Evolutionary conservation across 2,888 invertebrate species (phyloP).

Genomic region (Drosophila maculinotata): DNA sequence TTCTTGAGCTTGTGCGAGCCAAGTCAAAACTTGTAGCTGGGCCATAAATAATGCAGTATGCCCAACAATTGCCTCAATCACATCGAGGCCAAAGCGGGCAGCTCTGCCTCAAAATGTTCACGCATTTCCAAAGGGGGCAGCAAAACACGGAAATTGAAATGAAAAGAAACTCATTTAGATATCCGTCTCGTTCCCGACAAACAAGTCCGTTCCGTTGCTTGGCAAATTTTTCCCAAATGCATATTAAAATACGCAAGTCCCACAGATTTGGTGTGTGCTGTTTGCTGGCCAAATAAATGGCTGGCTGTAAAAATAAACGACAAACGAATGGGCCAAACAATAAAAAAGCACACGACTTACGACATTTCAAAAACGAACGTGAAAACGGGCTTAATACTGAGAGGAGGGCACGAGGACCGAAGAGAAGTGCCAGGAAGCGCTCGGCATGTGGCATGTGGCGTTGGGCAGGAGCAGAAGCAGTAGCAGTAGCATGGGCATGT

Average conservation of each 20-base stretch:
- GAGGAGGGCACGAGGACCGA: not conserved
- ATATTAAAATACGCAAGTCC: slow-evolving; percentile 77
- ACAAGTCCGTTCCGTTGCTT: slow-evolving; percentile 27
- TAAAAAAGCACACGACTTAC: slow-evolving; percentile 72
- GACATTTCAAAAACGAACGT: slow-evolving; percentile 73
- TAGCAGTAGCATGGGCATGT: slow-evolving; percentile 37
- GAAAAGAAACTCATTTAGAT: slow-evolving; percentile 72
- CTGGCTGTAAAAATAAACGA: slow-evolving; percentile 79
- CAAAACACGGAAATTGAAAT: slow-evolving; percentile 67
- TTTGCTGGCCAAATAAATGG: slow-evolving; percentile 74
- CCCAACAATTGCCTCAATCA: slow-evolving; percentile 50
- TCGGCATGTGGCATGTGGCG: too few species aligned
- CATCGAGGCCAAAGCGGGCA: slow-evolving; percentile 42
- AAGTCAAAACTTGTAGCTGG: slow-evolving; percentile 59
- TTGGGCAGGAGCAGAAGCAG: not conserved
- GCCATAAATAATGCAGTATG: slow-evolving; percentile 65
- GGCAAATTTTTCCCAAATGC: slow-evolving; percentile 81
- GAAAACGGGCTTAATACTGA: slow-evolving; percentile 55
- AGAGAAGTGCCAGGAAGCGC: too few species aligned
- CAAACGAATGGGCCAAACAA: slow-evolving; percentile 73
- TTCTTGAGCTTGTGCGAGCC: slow-evolving; percentile 47
- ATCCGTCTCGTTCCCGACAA: slow-evolving; percentile 2
- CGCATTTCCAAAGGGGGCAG: slow-evolving; percentile 58
- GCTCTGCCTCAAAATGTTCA: too few species aligned
- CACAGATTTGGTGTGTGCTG: slow-evolving; percentile 45